Evolutionary conservation across 64 coral and sea anemone genomes (phyloP).

Genomic region (Porites lutea): DNA sequence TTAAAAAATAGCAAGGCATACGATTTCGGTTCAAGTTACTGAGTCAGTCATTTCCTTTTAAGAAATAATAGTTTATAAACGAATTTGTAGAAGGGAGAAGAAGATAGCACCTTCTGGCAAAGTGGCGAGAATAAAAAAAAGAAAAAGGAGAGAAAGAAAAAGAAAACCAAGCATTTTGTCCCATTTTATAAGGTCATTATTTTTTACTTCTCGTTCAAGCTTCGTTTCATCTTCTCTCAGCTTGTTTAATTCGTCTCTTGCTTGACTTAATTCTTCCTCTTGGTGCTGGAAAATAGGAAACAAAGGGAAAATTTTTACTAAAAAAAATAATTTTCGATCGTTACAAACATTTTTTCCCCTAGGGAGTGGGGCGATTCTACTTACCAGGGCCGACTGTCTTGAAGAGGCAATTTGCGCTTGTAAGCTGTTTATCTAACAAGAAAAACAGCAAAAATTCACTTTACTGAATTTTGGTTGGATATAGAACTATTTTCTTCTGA

Average conservation of each 20-base stretch:
- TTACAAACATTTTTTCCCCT: no score
- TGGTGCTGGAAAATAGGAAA: constrained; percentile 60
- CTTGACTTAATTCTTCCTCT: constrained; percentile 95
- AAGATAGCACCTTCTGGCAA: no score
- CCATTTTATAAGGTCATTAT: no score
- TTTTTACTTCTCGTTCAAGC: constrained; percentile 88
- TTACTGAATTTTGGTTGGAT: neutral
- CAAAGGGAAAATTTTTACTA: no score
- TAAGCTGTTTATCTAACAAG: constrained; percentile 68
- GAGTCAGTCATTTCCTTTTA: no score
- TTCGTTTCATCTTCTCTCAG: constrained; percentile 93
- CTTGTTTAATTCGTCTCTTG: constrained; percentile 90
- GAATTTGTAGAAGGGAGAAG: neutral
- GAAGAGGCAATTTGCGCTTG: constrained; percentile 42
- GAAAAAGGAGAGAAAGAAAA: no score
- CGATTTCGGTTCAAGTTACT: neutral
- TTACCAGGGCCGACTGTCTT: constrained; percentile 31
- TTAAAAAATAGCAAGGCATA: neutral
- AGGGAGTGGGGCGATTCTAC: neutral
- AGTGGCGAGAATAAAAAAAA: no score
- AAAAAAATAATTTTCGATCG: no score
- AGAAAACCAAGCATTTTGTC: no score
- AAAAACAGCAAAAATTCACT: neutral
- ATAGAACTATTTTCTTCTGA: neutral
- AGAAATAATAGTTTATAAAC: no score